Evolutionary conservation across 2,888 invertebrate species (phyloP), one percentile per base, ranked within the genome.

Genomic region (Ophion ellenae): DNA sequence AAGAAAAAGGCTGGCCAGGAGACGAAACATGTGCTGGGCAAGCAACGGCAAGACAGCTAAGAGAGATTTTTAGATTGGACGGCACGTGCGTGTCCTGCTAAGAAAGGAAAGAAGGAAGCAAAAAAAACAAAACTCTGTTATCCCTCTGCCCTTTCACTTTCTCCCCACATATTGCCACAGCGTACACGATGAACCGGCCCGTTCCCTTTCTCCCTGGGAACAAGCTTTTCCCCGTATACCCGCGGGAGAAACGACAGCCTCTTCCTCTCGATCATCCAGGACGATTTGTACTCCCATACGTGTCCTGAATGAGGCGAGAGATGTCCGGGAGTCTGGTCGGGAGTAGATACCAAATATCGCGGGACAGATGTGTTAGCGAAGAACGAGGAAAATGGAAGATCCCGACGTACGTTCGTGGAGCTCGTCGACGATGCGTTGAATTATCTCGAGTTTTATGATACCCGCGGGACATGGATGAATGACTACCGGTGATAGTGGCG

Each of bases 251-350:
- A 66, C 81, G 63, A 74, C 74, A 64, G 28, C 63, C 73, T 53
- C 74, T 81, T 53, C 63, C 77, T 70, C 69, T 78, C 81, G 83
- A 83, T 86, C 81, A 83, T 83, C 80, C 87, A 73, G 75, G 85
- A 88, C 89, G 87, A 90, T 91, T 90, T 88, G 90, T 89, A 90
- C 89, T 87, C 89, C 84, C 89, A 88, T 86, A 91, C 90, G 88
- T 89, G 88, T 89, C 83, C 89, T 87, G 90, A 89, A 91, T 88
- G 87, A 86, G 84, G 82, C 86, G 85, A 87, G 86, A 84, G 88
- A 61, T 32, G 45, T 45, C 71, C 59, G 76, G n/a, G 73, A 87
- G 87, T 90, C 88, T 87, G 87, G 88, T 89, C 73, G 67, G 40
- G 61, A 57, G 66, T 64, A 45, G 63, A 67, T 74, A 64, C 64